Base-by-base conservation (phyloP, 2,888 invertebrate species). In the Sarcophaga rosellei region DNA sequence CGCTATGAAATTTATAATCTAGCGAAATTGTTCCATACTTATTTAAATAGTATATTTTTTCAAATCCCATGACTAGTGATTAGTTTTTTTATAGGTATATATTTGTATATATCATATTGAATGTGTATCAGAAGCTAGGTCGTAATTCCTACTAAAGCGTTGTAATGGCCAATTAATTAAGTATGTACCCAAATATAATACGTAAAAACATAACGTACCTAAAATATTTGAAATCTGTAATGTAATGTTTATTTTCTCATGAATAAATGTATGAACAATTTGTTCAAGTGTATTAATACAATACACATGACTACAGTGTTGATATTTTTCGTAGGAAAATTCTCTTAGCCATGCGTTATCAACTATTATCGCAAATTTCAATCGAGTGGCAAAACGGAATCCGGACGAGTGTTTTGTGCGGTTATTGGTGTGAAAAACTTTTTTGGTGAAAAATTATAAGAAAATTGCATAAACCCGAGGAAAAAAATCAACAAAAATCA, bases 401-500 rank as follows among this genome's bases (percentile, higher is more conserved):
- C 74, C 62, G 80, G 74, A 75, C 79, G 69, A 74, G 78, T 81
- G 83, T 62, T 47, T 47, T 81, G 84, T 86, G 80, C 79, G 80
- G 85, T 63, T 73, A 69, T 44, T 21, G 75, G 68, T 82, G 61
- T 81, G 69, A 75, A 61, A 77, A 23, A 70, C 65, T 70, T 53
- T 68, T 25, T 76, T 80, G 81, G 59, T 82, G 57, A 73, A 81
- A 81, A 85, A 66, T 35, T 68, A 63, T 73, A 81, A 66, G 62
- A 78, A 86, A 81, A 86, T 86, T 78, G 85, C 85, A 77, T 80
- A 84, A 83, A 88, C 84, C 77, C 68, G 69, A 84, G n/a, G 73
- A 75, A 80, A 70, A 81, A 85, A 84, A 70, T 76, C 80, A 82
- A 85, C 85, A 88, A 86, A 93, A 35, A 75, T 47, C 15, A 86